A percentile compares a stretch with the other conserved stretches of the same genome.
Conservation (phyloP, 2,888 invertebrate genomes). For the Tortricodes alternella region DNA sequence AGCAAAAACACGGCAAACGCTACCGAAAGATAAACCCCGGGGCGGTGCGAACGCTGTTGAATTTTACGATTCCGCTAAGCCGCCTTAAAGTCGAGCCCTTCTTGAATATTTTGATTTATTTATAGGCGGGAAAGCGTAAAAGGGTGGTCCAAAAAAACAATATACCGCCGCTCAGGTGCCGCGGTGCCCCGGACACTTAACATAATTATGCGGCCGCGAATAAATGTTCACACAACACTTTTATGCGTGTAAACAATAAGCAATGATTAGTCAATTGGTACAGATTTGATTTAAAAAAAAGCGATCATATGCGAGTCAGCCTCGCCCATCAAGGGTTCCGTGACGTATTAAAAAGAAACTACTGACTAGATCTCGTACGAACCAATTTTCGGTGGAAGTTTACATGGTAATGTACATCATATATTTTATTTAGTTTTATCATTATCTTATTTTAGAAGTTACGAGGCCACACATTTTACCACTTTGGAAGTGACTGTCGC, state of each 20-base stretch:
- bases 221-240: conserved; percentile 38
- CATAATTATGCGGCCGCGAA: conserved; percentile 60
- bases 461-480: too few relatives aligned
- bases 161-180: conserved; percentile 66
- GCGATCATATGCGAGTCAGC: not conserved
- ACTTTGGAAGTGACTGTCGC: too few relatives aligned
- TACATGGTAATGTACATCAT: too few relatives aligned
- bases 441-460: too few relatives aligned
- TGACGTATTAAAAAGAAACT: too few relatives aligned
- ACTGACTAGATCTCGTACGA: too few relatives aligned
- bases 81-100: conserved; percentile 81
- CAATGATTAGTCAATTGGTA: conserved; percentile 1
- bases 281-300: not conserved
- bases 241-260: conserved; percentile 10
- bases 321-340: too few relatives aligned
- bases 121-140: conserved; percentile 79
- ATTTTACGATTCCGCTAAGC: conserved; percentile 83
- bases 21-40: conserved; percentile 75
- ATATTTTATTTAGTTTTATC: too few relatives aligned
- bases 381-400: too few relatives aligned
- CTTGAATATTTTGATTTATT: conserved; percentile 83
- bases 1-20: conserved; percentile 74
- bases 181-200: conserved; percentile 58
- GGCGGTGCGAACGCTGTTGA: conserved; percentile 77
- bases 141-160: conserved; percentile 78